Evolutionary conservation across 2,888 invertebrate genomes (phyloP).

Genomic region (Syritta pipiens): DNA sequence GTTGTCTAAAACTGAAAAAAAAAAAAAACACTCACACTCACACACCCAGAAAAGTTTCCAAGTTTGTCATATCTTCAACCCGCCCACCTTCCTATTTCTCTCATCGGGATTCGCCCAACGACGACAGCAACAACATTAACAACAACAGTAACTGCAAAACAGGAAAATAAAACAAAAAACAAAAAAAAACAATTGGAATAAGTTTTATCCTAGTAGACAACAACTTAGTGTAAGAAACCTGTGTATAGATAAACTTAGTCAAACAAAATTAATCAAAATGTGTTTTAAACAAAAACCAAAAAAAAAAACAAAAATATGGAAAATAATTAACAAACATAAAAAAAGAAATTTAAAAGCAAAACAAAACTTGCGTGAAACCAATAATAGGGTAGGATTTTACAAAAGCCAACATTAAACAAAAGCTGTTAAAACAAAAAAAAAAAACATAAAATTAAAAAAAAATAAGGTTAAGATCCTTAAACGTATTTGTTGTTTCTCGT

Average conservation of each 20-base stretch:
- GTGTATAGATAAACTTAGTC: background rate
- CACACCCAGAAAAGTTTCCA: constrained; percentile 6
- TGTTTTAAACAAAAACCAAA: constrained; percentile 19
- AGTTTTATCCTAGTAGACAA: constrained; percentile 39
- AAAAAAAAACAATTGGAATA: constrained; percentile 51
- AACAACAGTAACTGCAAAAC: constrained; percentile 41
- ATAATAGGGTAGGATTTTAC: constrained; percentile 67
- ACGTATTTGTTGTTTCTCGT: constrained; percentile 52
- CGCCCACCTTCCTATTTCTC: background rate
- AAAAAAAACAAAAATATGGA: constrained; percentile 25
- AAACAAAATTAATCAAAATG: constrained; percentile 29
- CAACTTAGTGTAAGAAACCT: constrained; percentile 11
- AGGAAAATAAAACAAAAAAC: constrained; percentile 9
- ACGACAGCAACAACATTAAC: constrained; percentile 46
- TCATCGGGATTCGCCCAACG: constrained; percentile 29
- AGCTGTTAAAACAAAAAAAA: constrained; percentile 17
- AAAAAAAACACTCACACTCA: constrained; percentile 2
- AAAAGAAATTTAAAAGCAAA: constrained; percentile 70
- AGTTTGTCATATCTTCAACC: constrained; percentile 5
- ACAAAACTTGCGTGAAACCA: constrained; percentile 53
- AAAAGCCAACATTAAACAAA: constrained; percentile 35
- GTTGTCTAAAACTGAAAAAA: constrained; percentile 73
- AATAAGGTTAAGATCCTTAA: constrained; percentile 20
- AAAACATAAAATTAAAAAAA: background rate
- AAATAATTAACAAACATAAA: constrained; percentile 27